Evolutionary conservation across 2,797 vertebrate genomes (phyloP).

Genomic region (Coracias cyanogaster): DNA sequence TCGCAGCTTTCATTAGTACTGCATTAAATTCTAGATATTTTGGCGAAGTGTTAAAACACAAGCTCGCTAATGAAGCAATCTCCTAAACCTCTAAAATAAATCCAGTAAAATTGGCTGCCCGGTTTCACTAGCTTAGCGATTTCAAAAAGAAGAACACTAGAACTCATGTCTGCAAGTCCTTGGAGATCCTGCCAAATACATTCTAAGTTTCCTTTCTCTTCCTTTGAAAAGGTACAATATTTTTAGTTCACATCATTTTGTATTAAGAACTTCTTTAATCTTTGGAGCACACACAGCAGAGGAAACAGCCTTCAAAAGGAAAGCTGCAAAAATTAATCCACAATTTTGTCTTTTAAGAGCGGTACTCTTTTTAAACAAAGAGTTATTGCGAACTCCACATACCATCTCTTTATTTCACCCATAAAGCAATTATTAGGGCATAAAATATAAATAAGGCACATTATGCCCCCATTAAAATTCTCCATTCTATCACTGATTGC

Average conservation of each 20-base stretch:
- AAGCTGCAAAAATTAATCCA: neutral
- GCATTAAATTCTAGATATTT: neutral
- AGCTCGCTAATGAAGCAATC: neutral
- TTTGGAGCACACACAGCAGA: neutral
- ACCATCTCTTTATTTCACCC: neutral
- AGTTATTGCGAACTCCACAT: neutral
- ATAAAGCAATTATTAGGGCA: neutral
- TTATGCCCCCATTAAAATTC: neutral
- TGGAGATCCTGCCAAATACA: neutral
- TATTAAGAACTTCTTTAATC: conserved; percentile 35
- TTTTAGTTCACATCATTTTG: conserved; percentile 27
- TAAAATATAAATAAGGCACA: neutral
- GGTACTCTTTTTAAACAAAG: neutral
- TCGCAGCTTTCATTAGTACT: neutral
- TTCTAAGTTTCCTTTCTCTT: neutral
- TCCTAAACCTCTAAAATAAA: neutral
- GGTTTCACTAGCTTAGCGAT: neutral
- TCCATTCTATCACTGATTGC: neutral
- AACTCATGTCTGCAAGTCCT: neutral
- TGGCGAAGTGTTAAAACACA: neutral
- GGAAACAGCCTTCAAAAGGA: conserved; percentile 16
- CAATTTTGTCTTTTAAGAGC: neutral
- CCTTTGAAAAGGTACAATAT: neutral
- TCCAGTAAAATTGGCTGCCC: neutral
- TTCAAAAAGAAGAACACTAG: neutral